Base-by-base conservation (phyloP, 92 coral and sea anemone genomes). In the Palythoa grandis region DNA sequence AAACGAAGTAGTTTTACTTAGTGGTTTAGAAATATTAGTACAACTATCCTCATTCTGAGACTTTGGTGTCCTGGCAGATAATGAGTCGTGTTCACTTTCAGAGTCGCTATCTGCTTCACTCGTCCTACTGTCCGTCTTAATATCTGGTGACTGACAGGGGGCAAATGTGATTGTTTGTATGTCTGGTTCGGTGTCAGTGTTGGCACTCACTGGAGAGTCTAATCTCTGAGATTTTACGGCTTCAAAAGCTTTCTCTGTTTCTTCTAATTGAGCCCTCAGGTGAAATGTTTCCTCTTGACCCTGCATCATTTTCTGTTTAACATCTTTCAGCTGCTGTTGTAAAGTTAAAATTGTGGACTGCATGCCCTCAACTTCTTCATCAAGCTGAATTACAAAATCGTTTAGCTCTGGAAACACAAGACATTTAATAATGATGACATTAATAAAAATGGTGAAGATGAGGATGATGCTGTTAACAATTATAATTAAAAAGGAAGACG, bases 331-430 rank as follows among this genome's bases (percentile, higher is more conserved):
- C 87, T 97, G 99, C 63, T 97, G 98, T 83, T 97, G 98, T 78
- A 97, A 92, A 25, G 99, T 90, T 92, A 97, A 88, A 71, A 97
- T 97, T 53, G 99, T 97, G 24, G 99, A 97, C 90, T 97, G 98
- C 99, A 97, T 97, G 25, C 99, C 99, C 86, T 97, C 99, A 6
- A 97, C 99, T 87, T 97, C 99, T 58, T 97, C 99, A 67, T 97
- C 99, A 69, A 97, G 88, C 72, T 97, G 99, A 82, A 97, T 95
- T 29, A 97, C 99, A 87, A 97, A 97, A 78, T 95, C 99, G 82
- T 97, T 97, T 83, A 96, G 91, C 86, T 97, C 99, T 97, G 86
- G 58, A 86, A 74, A 48, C 10, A 60, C 76, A 15, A 57, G 35
- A 65, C 15, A 38, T 3, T 69, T 14, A 43, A 73, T 7, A 19